Conservation (phyloP, 2,113 vertebrate species). For the Ciconia boyciana region DNA sequence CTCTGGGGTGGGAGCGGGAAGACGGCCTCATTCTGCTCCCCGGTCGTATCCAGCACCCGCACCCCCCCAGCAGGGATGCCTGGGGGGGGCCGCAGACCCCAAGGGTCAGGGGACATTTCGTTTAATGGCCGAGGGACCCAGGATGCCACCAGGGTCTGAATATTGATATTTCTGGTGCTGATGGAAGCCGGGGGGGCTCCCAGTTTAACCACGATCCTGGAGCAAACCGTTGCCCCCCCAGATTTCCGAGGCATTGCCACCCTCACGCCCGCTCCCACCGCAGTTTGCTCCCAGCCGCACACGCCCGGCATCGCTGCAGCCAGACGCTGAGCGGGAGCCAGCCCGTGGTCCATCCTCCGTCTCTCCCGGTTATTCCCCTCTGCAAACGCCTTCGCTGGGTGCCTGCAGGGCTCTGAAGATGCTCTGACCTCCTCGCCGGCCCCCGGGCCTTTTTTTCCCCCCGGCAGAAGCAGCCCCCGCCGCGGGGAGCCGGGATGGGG, state of each 20-base stretch:
- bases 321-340: neutral
- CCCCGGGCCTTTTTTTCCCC: too few relatives aligned
- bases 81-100: neutral
- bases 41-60: neutral
- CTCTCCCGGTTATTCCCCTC: neutral
- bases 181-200: neutral
- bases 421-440: accelerated
- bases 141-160: too few relatives aligned
- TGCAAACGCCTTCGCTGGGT: neutral
- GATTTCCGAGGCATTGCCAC: neutral
- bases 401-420: neutral
- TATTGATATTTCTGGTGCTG: neutral
- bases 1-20: neutral
- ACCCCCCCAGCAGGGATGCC: too few relatives aligned
- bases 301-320: neutral
- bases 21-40: neutral
- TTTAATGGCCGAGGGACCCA: neutral
- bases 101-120: accelerated
- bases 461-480: neutral
- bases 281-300: neutral
- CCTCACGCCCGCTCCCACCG: neutral
- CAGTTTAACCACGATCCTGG: neutral
- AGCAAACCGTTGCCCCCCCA: neutral
- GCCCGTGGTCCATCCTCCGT: neutral
- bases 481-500: neutral